Base-by-base conservation (phyloP, 2,113 vertebrate genomes). In the Melanerpes formicivorus region DNA sequence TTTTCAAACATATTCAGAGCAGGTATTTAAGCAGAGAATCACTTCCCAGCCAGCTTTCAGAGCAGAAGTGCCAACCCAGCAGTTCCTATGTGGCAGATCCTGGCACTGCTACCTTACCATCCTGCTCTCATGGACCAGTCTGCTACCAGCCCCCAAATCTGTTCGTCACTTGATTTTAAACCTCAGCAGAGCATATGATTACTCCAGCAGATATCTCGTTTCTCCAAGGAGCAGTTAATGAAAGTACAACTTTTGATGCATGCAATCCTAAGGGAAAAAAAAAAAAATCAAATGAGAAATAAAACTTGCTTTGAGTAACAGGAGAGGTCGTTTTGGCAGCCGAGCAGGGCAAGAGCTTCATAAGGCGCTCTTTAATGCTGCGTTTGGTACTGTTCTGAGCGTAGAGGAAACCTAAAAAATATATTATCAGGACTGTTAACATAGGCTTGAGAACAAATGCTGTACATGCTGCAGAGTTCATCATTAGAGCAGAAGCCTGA, bases 271-370 rank as follows among this genome's bases (percentile, higher is more conserved):
- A 86, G 42, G 42, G 85, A 86, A 95, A 92, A 87, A 86, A 95
- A 92, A 88, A 63, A 94, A 94, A 85, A n/a, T 54, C 58, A 95
- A 95, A 80, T 22, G 60, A 88, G 90, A 95, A 97, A 96, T 58
- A 94, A 97, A 97, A 99, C 99, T 99, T 99, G 99, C 99, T 99
- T 99, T 99, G 98, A 97, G 97, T 97, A 98, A 97, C 98, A 97
- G 98, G 96, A 96, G 98, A 98, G 84, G 98, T 96, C 77, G 98
- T 98, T 98, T 98, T 99, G 98, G 97, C 97, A 96, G 98, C 95
- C 93, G 98, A 98, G 96, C 98, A 99, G 95, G 98, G 98, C 89
- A 99, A 98, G 97, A 99, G 98, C 97, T 98, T 98, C 98, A 98
- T 97, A 98, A 99, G 98, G 58, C 98, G 98, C 97, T 99, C 98